Percentiles rank a stretch among this genome's conserved stretches.
These are phyloP conservation scores for Eutolmus rufibarbis DNA, from an alignment of 2,888 invertebrate genomes.

Conservation along the genomic window DNA sequence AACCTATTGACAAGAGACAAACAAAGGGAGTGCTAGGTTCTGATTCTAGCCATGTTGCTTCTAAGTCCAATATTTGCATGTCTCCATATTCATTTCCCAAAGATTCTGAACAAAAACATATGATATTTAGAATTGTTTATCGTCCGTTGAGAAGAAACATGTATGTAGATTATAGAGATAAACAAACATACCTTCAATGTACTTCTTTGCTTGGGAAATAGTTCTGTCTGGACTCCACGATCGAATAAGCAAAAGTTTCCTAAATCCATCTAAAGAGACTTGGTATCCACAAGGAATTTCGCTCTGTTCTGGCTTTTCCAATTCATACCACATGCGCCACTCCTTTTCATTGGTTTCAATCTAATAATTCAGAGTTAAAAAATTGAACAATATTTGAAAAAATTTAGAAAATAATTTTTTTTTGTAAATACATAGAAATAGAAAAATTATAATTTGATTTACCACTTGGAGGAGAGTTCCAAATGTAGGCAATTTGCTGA, in stretches of 20 bases:
- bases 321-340: slow-evolving; percentile 91
- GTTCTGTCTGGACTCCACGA: slow-evolving; percentile 97
- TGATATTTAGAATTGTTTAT: neutral
- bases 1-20: slow-evolving; percentile 92
- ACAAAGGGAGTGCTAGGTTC: slow-evolving; percentile 87
- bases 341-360: slow-evolving; percentile 86
- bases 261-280: slow-evolving; percentile 83
- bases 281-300: slow-evolving; percentile 90
- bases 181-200: slow-evolving; percentile 74
- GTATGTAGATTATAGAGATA: neutral
- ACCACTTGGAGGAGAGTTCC: slow-evolving; percentile 67
- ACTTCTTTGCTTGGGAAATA: slow-evolving; percentile 89
- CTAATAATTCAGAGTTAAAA: slow-evolving; percentile 57
- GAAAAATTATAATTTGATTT: too few species aligned
- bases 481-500: slow-evolving; percentile 84
- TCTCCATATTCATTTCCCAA: slow-evolving; percentile 89
- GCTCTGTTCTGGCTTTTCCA: slow-evolving; percentile 90
- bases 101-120: slow-evolving; percentile 67
- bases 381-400: neutral
- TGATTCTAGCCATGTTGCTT: slow-evolving; percentile 88
- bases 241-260: slow-evolving; percentile 84
- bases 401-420: neutral
- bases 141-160: neutral
- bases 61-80: slow-evolving; percentile 89
- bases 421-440: neutral